phyloP scores from a whole-genome alignment of 2,888 invertebrate species.

The Ypsolopha scabrella region DNA sequence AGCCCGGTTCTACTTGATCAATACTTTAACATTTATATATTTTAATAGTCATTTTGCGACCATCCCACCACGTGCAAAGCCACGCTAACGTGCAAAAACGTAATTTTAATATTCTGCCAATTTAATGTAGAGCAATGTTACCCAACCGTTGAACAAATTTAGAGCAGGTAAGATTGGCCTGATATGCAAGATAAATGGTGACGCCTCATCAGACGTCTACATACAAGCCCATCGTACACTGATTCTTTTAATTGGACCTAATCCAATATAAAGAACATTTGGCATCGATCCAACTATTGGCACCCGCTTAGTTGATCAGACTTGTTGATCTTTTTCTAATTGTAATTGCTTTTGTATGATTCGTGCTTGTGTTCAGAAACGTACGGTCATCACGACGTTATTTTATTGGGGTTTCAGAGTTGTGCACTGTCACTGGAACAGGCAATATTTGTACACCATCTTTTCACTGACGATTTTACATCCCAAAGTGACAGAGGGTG shows the following conservation, averaged over 20 bases:
- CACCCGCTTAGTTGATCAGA: constrained; percentile 61
- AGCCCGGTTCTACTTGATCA: too few relatives aligned
- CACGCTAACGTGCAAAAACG: background rate
- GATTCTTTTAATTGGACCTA: constrained; percentile 66
- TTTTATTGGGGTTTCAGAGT: too few relatives aligned
- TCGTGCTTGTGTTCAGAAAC: background rate
- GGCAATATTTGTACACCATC: too few relatives aligned
- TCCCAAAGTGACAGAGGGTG: too few relatives aligned
- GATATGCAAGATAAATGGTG: constrained; percentile 55
- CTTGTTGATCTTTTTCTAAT: constrained; percentile 60
- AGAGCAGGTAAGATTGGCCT: constrained; percentile 43
- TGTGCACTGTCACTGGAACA: too few relatives aligned
- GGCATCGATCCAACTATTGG: constrained; percentile 55
- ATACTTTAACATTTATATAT: too few relatives aligned
- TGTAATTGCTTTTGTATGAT: constrained; percentile 30
- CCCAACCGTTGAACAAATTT: constrained; percentile 36
- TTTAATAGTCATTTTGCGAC: too few relatives aligned
- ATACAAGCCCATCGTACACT: constrained; percentile 32
- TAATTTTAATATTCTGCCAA: background rate
- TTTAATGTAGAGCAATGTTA: background rate
- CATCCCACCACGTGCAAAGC: too few relatives aligned
- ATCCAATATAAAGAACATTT: constrained; percentile 68
- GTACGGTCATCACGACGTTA: background rate
- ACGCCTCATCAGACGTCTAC: constrained; percentile 17
- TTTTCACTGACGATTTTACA: too few relatives aligned